Conservation (phyloP, 2,797 vertebrate genomes). For the Morelia viridis region DNA sequence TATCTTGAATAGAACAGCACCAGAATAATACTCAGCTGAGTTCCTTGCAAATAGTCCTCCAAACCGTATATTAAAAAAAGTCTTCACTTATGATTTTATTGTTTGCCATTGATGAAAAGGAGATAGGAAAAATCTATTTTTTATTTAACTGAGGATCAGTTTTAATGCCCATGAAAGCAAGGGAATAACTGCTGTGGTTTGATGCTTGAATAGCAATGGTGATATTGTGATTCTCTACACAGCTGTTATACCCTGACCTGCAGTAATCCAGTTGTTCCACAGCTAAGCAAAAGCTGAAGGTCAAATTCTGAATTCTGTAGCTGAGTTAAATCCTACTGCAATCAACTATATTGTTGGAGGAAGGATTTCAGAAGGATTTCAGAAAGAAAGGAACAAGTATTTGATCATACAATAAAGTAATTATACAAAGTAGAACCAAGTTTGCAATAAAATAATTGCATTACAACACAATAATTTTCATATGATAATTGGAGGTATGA, state of each 20-base stretch:
- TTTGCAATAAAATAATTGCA: neutral
- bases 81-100: conserved; percentile 27
- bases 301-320: neutral
- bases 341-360: neutral
- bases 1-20: neutral
- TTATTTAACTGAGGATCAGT: conserved; percentile 22
- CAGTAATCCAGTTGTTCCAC: neutral
- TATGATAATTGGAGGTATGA: neutral
- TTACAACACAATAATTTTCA: neutral
- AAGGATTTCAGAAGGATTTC: neutral
- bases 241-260: conserved; percentile 23
- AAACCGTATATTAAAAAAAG: neutral
- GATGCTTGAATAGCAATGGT: conserved; percentile 13
- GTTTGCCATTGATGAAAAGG: conserved; percentile 33
- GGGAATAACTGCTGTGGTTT: neutral
- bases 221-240: conserved; percentile 26
- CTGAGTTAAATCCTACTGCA: conserved; percentile 23
- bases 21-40: conserved; percentile 7
- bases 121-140: conserved; percentile 28
- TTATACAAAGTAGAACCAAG: neutral
- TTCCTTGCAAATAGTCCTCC: conserved; percentile 18
- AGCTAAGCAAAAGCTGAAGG: conserved; percentile 11
- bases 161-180: conserved; percentile 24
- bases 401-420: neutral
- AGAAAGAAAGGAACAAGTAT: neutral